Conservation (phyloP, 2,797 vertebrate genomes). For the Delichon dasypus region DNA sequence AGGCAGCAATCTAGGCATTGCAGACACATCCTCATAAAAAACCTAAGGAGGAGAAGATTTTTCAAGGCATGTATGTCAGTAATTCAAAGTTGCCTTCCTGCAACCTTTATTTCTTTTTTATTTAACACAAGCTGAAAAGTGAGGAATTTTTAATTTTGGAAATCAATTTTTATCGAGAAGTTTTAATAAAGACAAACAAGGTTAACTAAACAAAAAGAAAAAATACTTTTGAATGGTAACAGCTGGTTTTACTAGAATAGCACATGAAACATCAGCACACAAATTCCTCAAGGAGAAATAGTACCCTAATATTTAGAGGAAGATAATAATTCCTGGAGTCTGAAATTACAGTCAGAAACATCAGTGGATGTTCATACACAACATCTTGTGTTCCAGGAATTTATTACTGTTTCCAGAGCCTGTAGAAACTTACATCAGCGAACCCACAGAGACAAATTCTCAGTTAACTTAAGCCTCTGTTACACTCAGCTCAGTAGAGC, state of each 20-base stretch:
- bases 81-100: slow-evolving; percentile 15
- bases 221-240: background rate
- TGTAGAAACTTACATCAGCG: background rate
- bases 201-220: background rate
- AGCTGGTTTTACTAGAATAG: background rate
- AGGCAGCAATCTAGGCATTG: slow-evolving; percentile 15
- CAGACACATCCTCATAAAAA: slow-evolving; percentile 13
- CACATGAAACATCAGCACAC: background rate
- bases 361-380: background rate
- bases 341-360: background rate
- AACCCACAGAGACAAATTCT: background rate
- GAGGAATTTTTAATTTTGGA: background rate
- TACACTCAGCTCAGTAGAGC: background rate
- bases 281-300: background rate
- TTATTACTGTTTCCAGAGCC: background rate
- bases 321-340: background rate
- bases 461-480: background rate
- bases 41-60: background rate
- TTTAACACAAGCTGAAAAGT: background rate
- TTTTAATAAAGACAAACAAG: background rate
- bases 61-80: background rate
- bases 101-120: background rate
- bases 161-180: background rate
- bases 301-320: background rate
- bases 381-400: background rate